phyloP scores from a whole-genome alignment of 2,113 vertebrate genomes.

The Proteles cristata region DNA sequence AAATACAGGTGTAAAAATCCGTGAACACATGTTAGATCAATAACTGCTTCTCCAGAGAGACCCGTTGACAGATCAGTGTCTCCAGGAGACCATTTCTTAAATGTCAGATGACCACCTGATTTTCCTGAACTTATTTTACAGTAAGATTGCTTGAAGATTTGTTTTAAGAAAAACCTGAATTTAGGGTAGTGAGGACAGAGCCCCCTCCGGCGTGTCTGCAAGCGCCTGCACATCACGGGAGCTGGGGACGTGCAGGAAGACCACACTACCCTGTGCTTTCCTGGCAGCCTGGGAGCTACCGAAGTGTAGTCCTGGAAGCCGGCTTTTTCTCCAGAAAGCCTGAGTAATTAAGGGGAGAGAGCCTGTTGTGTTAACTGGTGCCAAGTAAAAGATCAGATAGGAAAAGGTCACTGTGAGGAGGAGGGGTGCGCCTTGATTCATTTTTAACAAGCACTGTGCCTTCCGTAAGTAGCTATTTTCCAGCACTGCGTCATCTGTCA shows the following conservation, averaged over 20 bases:
- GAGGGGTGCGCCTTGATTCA: background rate
- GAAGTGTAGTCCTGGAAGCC: accelerated
- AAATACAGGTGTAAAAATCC: background rate
- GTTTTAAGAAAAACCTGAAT: background rate
- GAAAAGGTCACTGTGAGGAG: background rate
- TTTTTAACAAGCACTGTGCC: background rate
- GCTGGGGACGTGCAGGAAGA: accelerated
- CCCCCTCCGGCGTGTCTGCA: background rate
- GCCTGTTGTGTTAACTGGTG: background rate
- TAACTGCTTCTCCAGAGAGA: background rate
- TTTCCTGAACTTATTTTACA: background rate
- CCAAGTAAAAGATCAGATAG: background rate
- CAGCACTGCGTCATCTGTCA: accelerated
- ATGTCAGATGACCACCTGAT: background rate
- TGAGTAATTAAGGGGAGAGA: background rate
- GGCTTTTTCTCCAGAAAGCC: background rate
- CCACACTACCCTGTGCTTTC: accelerated
- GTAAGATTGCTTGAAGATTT: background rate
- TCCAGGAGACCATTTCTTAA: background rate
- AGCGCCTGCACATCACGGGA: accelerated
- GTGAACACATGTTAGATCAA: background rate
- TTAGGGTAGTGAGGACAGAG: background rate
- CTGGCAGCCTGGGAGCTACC: background rate
- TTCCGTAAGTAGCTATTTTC: accelerated
- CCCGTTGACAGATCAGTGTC: no score